Evolutionary conservation across 2,888 invertebrate species (phyloP).

Genomic region (Cryptophagus acutangulus): DNA sequence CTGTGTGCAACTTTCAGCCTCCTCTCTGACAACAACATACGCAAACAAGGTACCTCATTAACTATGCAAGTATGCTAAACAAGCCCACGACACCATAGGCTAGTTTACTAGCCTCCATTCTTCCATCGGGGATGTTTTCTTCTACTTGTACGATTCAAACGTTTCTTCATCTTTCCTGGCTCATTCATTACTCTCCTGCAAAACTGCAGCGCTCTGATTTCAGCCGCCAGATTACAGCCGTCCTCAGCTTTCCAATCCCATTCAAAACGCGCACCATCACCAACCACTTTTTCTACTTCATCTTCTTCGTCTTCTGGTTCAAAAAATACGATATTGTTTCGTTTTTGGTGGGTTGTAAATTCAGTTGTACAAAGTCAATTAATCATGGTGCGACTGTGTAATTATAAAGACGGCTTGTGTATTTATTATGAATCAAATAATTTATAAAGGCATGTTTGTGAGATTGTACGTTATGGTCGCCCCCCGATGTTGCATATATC

Average conservation of each 20-base stretch:
- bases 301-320: too few relatives aligned
- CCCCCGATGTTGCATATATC: constrained; percentile 26
- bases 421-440: constrained; percentile 37
- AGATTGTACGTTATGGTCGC: constrained; percentile 24
- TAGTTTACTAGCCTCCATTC: too few relatives aligned
- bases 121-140: too few relatives aligned
- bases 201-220: too few relatives aligned
- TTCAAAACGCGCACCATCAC: too few relatives aligned
- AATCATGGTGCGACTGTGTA: constrained; percentile 33
- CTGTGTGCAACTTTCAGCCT: constrained; percentile 11
- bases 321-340: too few relatives aligned
- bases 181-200: too few relatives aligned
- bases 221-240: too few relatives aligned
- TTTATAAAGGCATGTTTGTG: constrained; percentile 33
- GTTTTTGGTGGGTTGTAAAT: constrained; percentile 22
- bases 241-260: too few relatives aligned
- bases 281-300: too few relatives aligned
- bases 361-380: constrained; percentile 33
- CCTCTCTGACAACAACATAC: constrained; percentile 25
- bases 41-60: constrained; percentile 35
- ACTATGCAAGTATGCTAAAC: constrained; percentile 38
- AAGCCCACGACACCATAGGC: constrained; percentile 25
- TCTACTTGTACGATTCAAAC: too few relatives aligned
- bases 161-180: too few relatives aligned
- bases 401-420: constrained; percentile 32